Evolutionary conservation across 2,797 vertebrate species (phyloP).

Genomic region (Netta rufina): DNA sequence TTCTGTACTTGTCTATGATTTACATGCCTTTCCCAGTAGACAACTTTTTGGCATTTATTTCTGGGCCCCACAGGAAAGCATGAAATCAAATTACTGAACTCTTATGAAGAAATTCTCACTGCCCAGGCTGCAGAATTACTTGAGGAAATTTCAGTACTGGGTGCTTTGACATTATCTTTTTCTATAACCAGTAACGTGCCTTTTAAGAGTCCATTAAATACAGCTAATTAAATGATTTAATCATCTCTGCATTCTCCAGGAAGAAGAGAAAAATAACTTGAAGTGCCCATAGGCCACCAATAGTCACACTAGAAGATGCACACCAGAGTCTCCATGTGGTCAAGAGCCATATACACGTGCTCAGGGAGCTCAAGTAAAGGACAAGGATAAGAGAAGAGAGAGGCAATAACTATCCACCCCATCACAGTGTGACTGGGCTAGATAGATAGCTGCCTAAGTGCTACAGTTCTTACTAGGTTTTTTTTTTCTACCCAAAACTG

Average conservation of each 20-base stretch:
- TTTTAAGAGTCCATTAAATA: not conserved
- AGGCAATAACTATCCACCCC: accelerated
- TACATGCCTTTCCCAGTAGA: not conserved
- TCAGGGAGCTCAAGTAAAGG: not conserved
- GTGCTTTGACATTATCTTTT: not conserved
- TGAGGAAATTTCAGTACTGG: not conserved
- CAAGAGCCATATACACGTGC: not conserved
- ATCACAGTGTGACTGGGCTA: not conserved
- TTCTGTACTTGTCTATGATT: not conserved
- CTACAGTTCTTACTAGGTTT: not conserved
- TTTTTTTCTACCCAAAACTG: not conserved
- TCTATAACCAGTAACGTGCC: not conserved
- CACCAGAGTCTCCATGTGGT: not conserved
- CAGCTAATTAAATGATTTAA: not conserved
- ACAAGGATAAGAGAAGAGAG: not conserved
- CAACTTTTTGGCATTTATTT: not conserved
- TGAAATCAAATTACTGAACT: not conserved
- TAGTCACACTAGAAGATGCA: not conserved
- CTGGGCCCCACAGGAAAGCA: accelerated
- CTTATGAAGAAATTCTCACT: not conserved
- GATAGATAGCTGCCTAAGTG: not conserved
- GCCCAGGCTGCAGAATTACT: not conserved
- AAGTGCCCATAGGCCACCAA: not conserved
- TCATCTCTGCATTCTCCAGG: not conserved
- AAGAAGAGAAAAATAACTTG: not conserved